Percentiles rank a stretch among this genome's conserved stretches.
phyloP scores from a whole-genome alignment of 2,113 vertebrate genomes.

The Circaetus cinerascens region DNA sequence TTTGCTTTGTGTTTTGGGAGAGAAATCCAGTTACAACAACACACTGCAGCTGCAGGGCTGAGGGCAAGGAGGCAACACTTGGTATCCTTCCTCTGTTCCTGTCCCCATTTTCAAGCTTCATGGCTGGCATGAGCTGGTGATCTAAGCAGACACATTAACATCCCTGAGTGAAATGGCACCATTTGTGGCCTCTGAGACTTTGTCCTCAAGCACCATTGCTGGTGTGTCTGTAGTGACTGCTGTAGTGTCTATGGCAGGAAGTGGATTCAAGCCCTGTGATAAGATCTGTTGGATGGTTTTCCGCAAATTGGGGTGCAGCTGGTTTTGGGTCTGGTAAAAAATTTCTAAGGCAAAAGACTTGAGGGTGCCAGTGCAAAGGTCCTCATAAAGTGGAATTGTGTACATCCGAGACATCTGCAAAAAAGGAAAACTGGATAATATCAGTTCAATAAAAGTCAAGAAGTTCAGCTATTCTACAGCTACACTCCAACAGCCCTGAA shows the following conservation, averaged over 20 bases:
- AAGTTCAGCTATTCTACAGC: not conserved
- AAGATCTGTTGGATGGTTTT: conserved; percentile 93
- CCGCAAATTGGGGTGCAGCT: conserved; percentile 91
- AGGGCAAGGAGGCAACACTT: not conserved
- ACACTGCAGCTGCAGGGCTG: conserved; percentile 26
- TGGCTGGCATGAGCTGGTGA: conserved; percentile 39
- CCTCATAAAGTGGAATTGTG: conserved; percentile 95
- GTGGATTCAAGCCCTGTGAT: conserved; percentile 80
- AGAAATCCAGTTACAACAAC: conserved; percentile 45
- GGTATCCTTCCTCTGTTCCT: not conserved
- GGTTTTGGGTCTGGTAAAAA: conserved; percentile 91
- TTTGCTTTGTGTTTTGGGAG: conserved; percentile 43
- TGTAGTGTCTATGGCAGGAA: conserved; percentile 54
- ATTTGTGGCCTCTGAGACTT: conserved; percentile 73
- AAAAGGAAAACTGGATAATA: not conserved
- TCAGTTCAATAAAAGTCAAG: not conserved
- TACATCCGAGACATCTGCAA: conserved; percentile 96
- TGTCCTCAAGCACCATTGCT: conserved; percentile 74
- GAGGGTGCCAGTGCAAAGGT: conserved; percentile 90
- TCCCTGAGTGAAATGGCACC: conserved; percentile 85
- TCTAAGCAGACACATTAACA: conserved; percentile 91
- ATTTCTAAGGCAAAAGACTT: conserved; percentile 92
- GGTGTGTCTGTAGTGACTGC: conserved; percentile 39
- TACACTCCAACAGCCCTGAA: not conserved
- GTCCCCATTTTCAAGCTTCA: conserved; percentile 20